Evolutionary conservation across 2,888 invertebrate species (phyloP).

Genomic region (Leuctra nigra): DNA sequence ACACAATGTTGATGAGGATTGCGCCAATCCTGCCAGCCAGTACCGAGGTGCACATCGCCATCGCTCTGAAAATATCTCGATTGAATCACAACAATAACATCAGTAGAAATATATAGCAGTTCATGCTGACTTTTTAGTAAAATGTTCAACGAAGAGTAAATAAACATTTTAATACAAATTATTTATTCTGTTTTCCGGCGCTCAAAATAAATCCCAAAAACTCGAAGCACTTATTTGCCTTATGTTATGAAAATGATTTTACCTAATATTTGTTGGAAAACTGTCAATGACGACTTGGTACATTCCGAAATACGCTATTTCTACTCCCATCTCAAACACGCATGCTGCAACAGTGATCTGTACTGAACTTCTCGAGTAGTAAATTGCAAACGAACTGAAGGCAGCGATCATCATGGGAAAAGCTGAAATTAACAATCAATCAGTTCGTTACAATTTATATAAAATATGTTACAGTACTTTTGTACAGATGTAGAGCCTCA

Average conservation of each 20-base stretch:
- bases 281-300: conserved; percentile 39
- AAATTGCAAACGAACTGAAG: conserved; percentile 50
- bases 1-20: conserved; percentile 55
- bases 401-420: conserved; percentile 46
- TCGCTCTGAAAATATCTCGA: conserved; percentile 49
- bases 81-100: too few relatives aligned
- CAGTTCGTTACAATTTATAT: too few relatives aligned
- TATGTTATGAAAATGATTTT: too few relatives aligned
- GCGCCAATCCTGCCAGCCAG: conserved; percentile 60
- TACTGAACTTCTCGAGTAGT: conserved; percentile 50
- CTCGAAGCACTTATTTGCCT: too few relatives aligned
- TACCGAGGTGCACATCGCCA: conserved; percentile 57
- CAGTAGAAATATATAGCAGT: too few relatives aligned
- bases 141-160: too few relatives aligned
- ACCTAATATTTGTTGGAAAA: conserved; percentile 42
- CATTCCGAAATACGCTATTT: conserved; percentile 43
- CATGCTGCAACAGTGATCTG: conserved; percentile 52
- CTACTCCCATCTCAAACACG: conserved; percentile 45
- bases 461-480: too few relatives aligned
- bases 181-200: too few relatives aligned
- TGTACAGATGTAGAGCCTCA: too few relatives aligned
- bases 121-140: too few relatives aligned
- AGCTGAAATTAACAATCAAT: conserved; percentile 34
- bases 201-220: too few relatives aligned
- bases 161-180: too few relatives aligned